phyloP scores from a whole-genome alignment of 2,888 invertebrate genomes.

The Dilophus febrilis region DNA sequence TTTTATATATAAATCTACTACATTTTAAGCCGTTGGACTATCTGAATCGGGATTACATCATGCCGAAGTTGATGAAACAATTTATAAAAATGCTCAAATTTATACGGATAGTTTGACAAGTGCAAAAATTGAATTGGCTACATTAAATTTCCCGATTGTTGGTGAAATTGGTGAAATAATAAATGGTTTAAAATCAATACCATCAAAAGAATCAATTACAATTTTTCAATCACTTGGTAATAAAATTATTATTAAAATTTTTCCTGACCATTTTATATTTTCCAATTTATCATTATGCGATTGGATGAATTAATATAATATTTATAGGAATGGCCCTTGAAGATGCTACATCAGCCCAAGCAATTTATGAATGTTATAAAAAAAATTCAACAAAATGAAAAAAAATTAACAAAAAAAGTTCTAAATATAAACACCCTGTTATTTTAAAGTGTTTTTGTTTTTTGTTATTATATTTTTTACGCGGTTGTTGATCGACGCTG shows the following conservation, averaged over 20 bases:
- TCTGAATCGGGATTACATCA: conserved; percentile 31
- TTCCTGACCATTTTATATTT: too few species aligned
- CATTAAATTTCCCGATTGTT: conserved; percentile 32
- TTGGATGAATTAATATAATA: too few species aligned
- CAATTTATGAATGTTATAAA: conserved; percentile 25
- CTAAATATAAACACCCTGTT: too few species aligned
- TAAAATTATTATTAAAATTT: too few species aligned
- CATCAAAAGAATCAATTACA: conserved; percentile 26
- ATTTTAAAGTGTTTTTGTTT: too few species aligned
- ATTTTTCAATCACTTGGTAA: conserved; percentile 46
- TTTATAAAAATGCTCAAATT: conserved; percentile 33
- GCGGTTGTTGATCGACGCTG: too few species aligned
- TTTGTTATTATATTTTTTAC: too few species aligned
- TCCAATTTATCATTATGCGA: too few species aligned
- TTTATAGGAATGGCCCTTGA: conserved; percentile 43
- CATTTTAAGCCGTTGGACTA: conserved; percentile 38
- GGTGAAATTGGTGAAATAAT: conserved; percentile 40
- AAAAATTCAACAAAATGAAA: too few species aligned
- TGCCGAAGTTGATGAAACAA: conserved; percentile 33
- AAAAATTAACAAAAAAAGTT: too few species aligned
- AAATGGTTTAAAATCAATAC: conserved; percentile 20
- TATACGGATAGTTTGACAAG: conserved; percentile 38
- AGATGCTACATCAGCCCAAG: conserved; percentile 39
- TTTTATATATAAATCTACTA: conserved; percentile 2
- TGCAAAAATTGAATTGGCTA: conserved; percentile 35